Conservation (phyloP, 1,140 invertebrate species). For the Drosophila nasuta region DNA sequence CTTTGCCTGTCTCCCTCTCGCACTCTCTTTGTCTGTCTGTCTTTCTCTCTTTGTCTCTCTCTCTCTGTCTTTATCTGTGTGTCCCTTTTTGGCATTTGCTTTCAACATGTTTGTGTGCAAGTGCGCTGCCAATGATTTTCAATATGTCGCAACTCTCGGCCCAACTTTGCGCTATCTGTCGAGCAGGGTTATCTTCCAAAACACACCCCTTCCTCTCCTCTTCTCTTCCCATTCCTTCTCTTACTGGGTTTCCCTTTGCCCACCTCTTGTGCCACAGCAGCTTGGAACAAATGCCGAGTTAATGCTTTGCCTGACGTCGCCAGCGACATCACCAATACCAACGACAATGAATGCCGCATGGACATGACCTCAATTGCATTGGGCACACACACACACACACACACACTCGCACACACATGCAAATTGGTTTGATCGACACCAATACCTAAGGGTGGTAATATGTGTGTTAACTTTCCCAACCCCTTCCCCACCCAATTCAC, state of each 20-base stretch:
- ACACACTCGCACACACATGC: conserved; percentile 25
- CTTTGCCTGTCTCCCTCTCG: background rate
- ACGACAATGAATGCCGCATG: conserved; percentile 81
- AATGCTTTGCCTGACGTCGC: conserved; percentile 71
- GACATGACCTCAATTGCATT: conserved; percentile 84
- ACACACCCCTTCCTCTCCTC: conserved; percentile 7
- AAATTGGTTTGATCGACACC: conserved; percentile 79
- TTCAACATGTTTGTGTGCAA: conserved; percentile 45
- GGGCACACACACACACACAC: conserved; percentile 32
- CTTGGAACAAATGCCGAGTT: conserved; percentile 76
- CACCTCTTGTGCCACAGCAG: conserved; percentile 38
- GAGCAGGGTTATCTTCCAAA: conserved; percentile 29
- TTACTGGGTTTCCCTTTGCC: background rate
- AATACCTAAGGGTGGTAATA: conserved; percentile 73
- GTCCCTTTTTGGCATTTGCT: conserved; percentile 35
- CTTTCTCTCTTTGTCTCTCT: background rate
- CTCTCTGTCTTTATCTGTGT: background rate
- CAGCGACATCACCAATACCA: conserved; percentile 48
- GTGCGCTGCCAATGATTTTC: conserved; percentile 70
- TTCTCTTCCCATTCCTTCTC: background rate
- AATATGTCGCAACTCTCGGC: conserved; percentile 79
- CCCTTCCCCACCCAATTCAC: background rate
- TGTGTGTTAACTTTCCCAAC: conserved; percentile 54
- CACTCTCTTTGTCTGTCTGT: conserved; percentile 14
- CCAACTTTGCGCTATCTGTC: conserved; percentile 66